Base-by-base conservation (phyloP, 2,113 vertebrate species). In the Collichthys lucidus region DNA sequence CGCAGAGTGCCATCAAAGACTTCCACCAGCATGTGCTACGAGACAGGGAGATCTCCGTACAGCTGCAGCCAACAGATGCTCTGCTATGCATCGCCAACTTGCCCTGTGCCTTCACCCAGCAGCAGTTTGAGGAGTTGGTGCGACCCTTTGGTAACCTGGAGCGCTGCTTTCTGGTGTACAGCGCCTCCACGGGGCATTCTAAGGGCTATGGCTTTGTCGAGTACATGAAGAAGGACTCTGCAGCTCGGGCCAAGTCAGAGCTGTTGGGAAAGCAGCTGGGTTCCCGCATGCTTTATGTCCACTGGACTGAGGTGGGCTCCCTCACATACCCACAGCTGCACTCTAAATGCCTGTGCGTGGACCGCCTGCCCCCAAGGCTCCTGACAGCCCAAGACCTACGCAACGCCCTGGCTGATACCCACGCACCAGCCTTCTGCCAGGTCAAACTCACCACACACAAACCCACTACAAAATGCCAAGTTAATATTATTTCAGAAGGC, bases 171-270 rank as follows among this genome's bases (percentile, higher is more conserved):
- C 90, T 99, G 88, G 97, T 98, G 4, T 96, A 97, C 91, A 97
- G 96, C 0, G 70, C 93, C 19, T 61, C 84, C 50, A 96, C 94
- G 0, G 97, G 97, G 17, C 96, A 96, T 50, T 97, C 98, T 24
- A 98, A 99, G 82, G 97, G 97, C 29, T 99, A 99, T 0, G 98
- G 98, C 53, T 99, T 98, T 1, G 98, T 97, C 20, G 98, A 99
- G 87, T 99, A 97, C 86, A 99, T 98, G 98, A 99, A 98, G 86
- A 99, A 98, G 89, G 98, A 98, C 86, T 97, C 97, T 0, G 98
- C 98, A 0, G 97, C 97, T 72, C 86, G 97, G 0, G 98, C 98
- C 50, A 99, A 98, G 87, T 97, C 97, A 0, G 97, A 98, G 84
- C 93, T 99, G 11, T 83, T 98, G 61, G 97, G 97, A 4, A 96